Evolutionary conservation across 1,140 invertebrate genomes (phyloP), one percentile per base, ranked within the genome.

Genomic region (Lepidotrigona ventralis): DNA sequence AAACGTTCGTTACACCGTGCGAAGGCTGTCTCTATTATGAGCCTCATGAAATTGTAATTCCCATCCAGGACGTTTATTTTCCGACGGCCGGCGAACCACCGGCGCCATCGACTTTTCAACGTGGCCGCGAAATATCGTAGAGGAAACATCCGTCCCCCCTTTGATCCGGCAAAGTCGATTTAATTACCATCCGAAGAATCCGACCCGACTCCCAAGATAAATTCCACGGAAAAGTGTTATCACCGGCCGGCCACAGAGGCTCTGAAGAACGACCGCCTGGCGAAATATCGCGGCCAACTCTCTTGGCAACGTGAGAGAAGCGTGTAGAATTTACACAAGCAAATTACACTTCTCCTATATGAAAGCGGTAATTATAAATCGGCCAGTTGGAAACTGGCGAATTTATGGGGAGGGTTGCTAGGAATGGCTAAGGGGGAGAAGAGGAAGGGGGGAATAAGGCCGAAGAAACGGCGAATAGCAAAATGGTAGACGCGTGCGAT

Each of bases 291-390:
- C 66, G 73, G 80, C 76, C n/a, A 54, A 68, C 60, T 46, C 39
- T 46, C 39, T 77, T 23, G 11, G 23, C 14, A 26, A 64, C 15
- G 63, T 19, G 29, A 33, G 82, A 73, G 70, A 63, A 64, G 83
- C 83, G 76, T 69, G 87, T 85, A 80, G 87, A 85, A 88, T 88
- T 88, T 88, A 88, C 86, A 88, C 86, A 88, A 88, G 87, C 83
- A 88, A 88, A 88, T 88, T 88, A 85, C 87, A 81, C 83, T 88
- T 88, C 56, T 79, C 72, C 66, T 78, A 77, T 88, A 88, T 80
- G 86, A 85, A 85, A 88, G 83, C 79, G 86, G 87, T 88, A 88
- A 88, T 88, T 88, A 88, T 88, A 88, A 88, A 88, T 88, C 83
- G 87, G 87, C 86, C 86, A 60, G 79, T 73, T 85, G 83, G 82